Conservation (phyloP, 2,797 vertebrate genomes). For the Crocidura indochinensis region DNA sequence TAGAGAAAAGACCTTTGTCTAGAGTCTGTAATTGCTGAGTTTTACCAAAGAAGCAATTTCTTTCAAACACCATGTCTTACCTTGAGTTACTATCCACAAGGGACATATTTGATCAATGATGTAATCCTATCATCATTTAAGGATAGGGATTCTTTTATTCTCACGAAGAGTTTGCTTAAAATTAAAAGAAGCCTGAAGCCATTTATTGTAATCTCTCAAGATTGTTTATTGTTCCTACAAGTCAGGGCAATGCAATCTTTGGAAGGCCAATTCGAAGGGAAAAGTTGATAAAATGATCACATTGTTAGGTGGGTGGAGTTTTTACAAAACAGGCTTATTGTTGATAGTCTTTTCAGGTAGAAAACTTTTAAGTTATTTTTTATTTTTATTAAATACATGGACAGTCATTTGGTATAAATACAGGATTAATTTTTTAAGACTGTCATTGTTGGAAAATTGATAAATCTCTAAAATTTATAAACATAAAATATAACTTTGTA, state of each 20-base stretch:
- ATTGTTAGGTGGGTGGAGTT: conserved; percentile 54
- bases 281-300: conserved; percentile 74
- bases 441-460: neutral
- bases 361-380: neutral
- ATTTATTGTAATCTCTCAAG: conserved; percentile 78
- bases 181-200: conserved; percentile 75
- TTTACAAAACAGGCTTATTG: conserved; percentile 8
- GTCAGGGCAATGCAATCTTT: conserved; percentile 73
- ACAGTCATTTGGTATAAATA: neutral
- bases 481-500: neutral
- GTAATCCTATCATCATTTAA: conserved; percentile 70
- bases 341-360: neutral
- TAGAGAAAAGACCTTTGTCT: conserved; percentile 80
- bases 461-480: neutral
- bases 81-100: conserved; percentile 66
- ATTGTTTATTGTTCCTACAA: conserved; percentile 75
- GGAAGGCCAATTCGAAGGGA: conserved; percentile 63
- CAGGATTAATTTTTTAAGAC: neutral
- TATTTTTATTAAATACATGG: neutral
- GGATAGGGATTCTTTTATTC: conserved; percentile 79
- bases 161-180: conserved; percentile 76
- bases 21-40: conserved; percentile 68
- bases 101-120: conserved; percentile 80
- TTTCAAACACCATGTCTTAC: conserved; percentile 75
- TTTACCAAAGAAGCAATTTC: conserved; percentile 67